Evolutionary conservation across 1,140 invertebrate genomes (phyloP).

Genomic region (Sycophila sp.): DNA sequence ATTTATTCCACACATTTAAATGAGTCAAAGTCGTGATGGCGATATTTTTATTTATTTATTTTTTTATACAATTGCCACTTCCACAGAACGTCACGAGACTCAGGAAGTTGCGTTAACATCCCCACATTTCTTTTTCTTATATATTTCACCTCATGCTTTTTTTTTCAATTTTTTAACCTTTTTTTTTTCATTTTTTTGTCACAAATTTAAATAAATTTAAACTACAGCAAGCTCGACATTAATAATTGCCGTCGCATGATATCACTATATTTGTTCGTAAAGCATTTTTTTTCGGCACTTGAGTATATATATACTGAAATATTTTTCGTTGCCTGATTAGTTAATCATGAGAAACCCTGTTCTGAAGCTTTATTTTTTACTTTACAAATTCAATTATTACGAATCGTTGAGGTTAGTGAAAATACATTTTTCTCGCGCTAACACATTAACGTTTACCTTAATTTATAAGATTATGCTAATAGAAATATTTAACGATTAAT

Average conservation of each 20-base stretch:
- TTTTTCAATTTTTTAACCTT: constrained; percentile 21
- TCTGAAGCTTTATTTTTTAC: background rate
- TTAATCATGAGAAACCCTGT: constrained; percentile 18
- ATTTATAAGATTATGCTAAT: too few relatives aligned
- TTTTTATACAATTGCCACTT: constrained; percentile 3
- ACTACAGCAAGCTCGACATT: too few relatives aligned
- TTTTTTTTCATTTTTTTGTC: constrained; percentile 11
- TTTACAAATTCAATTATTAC: background rate
- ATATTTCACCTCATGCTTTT: constrained; percentile 35
- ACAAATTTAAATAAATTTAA: too few relatives aligned
- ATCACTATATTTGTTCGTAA: background rate
- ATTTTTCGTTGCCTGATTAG: background rate
- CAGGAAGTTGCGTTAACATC: constrained; percentile 65
- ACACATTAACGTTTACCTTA: too few relatives aligned
- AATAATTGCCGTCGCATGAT: too few relatives aligned
- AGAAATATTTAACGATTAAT: too few relatives aligned
- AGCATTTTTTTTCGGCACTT: too few relatives aligned
- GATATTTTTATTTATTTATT: background rate
- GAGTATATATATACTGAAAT: background rate
- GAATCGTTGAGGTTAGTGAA: background rate
- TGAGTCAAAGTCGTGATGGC: too few relatives aligned
- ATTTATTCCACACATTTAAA: too few relatives aligned
- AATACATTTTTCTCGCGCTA: background rate
- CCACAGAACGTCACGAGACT: constrained; percentile 56
- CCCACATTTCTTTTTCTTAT: constrained; percentile 39